Evolutionary conservation across 2,797 vertebrate genomes (phyloP).

Genomic region (Etheostoma nigrum): DNA sequence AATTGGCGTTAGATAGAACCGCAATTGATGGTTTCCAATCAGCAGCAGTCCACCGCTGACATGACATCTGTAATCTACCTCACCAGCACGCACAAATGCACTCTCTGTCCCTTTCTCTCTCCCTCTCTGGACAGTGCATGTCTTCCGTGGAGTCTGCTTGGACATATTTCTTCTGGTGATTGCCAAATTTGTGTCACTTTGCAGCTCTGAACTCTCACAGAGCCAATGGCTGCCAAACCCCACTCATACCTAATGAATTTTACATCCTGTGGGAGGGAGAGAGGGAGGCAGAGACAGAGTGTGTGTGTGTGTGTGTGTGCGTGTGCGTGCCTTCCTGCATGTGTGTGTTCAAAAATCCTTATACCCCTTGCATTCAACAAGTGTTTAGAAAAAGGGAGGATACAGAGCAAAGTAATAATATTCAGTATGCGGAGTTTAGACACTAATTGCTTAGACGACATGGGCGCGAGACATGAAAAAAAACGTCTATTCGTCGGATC

Average conservation of each 20-base stretch:
- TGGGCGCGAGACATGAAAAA: conserved; percentile 35
- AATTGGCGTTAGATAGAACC: background rate
- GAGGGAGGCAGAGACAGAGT: conserved; percentile 20
- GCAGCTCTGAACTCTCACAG: conserved; percentile 59
- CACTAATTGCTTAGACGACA: conserved; percentile 40
- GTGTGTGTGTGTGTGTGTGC: conserved; percentile 8
- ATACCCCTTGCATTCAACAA: conserved; percentile 60
- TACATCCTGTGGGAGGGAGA: conserved; percentile 61
- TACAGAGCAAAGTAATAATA: conserved; percentile 12
- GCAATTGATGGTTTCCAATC: conserved; percentile 26
- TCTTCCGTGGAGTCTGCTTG: conserved; percentile 32
- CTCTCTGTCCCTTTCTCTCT: conserved; percentile 3
- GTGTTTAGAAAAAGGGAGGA: conserved; percentile 50
- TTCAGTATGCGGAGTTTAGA: conserved; percentile 21
- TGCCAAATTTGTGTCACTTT: conserved; percentile 74
- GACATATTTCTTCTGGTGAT: conserved; percentile 54
- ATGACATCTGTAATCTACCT: conserved; percentile 43
- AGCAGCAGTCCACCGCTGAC: conserved; percentile 18
- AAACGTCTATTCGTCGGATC: conserved; percentile 18
- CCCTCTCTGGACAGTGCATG: conserved; percentile 35
- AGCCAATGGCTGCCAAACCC: conserved; percentile 65
- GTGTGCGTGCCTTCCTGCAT: conserved; percentile 10
- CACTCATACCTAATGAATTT: conserved; percentile 72
- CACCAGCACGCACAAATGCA: background rate
- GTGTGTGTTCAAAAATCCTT: conserved; percentile 47